A percentile compares a stretch with the other conserved stretches of the same genome.
Evolutionary conservation across 2,113 vertebrate genomes (phyloP).

Genomic region (Lepus americanus): DNA sequence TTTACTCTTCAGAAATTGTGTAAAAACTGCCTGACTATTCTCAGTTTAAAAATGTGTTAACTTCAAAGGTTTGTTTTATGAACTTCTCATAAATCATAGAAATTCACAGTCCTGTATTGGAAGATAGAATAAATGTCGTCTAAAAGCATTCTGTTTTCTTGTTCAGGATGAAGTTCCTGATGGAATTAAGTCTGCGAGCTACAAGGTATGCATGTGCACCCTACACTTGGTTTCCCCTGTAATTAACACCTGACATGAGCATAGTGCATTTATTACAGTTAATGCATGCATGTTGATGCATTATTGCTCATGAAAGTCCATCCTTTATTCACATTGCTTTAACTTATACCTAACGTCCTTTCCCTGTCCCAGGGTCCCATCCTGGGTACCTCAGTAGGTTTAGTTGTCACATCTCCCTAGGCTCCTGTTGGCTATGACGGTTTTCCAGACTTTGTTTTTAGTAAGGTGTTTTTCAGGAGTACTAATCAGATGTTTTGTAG

Average conservation of each 20-base stretch:
- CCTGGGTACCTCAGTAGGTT: neutral
- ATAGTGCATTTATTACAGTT: too few species aligned
- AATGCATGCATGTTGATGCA: too few species aligned
- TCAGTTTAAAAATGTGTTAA: slow-evolving; percentile 41
- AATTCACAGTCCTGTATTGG: slow-evolving; percentile 50
- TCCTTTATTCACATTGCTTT: neutral
- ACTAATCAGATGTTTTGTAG: neutral
- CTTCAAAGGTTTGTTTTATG: slow-evolving; percentile 33
- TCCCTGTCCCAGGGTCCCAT: neutral
- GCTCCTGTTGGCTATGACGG: neutral
- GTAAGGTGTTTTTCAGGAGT: neutral
- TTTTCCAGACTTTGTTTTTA: neutral
- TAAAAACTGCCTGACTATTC: neutral
- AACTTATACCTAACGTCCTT: neutral
- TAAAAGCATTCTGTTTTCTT: slow-evolving; percentile 37
- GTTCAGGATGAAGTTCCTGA: slow-evolving; percentile 93
- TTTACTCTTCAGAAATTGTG: slow-evolving; percentile 33
- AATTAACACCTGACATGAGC: neutral
- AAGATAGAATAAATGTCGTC: slow-evolving; percentile 6
- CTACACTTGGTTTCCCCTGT: neutral
- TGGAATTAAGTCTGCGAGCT: slow-evolving; percentile 90
- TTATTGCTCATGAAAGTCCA: neutral
- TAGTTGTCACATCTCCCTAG: neutral
- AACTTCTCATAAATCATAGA: slow-evolving; percentile 9
- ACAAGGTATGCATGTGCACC: slow-evolving; percentile 88